Percentiles rank a stretch among this genome's conserved stretches.
Evolutionary conservation across 2,888 invertebrate genomes (phyloP).

Genomic region (Anodontia alba): DNA sequence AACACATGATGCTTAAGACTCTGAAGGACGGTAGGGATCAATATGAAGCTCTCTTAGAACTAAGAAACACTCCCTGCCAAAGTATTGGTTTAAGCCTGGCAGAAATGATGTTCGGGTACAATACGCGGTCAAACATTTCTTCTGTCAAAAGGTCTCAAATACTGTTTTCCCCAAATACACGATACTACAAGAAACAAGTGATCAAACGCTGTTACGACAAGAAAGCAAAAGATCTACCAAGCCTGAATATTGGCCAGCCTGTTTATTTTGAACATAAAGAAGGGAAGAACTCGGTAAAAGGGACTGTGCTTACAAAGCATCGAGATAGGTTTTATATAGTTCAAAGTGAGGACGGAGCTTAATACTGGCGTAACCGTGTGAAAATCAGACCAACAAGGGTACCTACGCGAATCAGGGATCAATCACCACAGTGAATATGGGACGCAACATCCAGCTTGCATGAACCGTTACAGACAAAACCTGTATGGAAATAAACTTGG

Average conservation of each 20-base stretch:
- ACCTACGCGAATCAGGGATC: neutral
- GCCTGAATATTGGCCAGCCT: neutral
- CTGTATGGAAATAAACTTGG: too few species aligned
- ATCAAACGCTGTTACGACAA: constrained; percentile 5
- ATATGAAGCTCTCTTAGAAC: constrained; percentile 50
- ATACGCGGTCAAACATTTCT: constrained; percentile 41
- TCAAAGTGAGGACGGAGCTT: neutral
- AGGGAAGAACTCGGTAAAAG: neutral
- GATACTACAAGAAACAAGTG: neutral
- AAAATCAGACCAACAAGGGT: constrained; percentile 23
- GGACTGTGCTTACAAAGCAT: neutral
- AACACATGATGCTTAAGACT: constrained; percentile 47
- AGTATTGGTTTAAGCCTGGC: constrained; percentile 48
- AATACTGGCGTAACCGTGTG: constrained; percentile 34
- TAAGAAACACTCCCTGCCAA: constrained; percentile 53
- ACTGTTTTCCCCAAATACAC: neutral
- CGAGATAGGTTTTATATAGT: neutral
- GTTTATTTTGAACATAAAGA: neutral
- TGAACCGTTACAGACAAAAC: too few species aligned
- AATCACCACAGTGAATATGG: too few species aligned
- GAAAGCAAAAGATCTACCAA: constrained; percentile 12
- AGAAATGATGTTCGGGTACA: constrained; percentile 49
- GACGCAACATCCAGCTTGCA: neutral
- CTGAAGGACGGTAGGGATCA: constrained; percentile 33
- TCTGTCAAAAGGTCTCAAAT: neutral